Base-by-base conservation (phyloP, 2,888 invertebrate genomes). In the Harpalus rufipes region DNA sequence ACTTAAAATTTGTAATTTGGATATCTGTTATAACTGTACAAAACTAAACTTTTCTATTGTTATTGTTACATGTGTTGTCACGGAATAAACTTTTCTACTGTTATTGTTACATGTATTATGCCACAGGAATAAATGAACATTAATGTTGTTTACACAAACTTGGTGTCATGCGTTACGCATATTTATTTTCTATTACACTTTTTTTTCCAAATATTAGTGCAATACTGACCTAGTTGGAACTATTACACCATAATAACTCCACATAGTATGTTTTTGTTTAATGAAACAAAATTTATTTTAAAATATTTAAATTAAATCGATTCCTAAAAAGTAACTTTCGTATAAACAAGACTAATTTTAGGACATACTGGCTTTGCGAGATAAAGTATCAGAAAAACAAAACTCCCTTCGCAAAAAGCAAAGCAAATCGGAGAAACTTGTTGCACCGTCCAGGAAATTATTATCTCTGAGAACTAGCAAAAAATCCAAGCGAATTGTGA, bases 401-500 rank as follows among this genome's bases (percentile, higher is more conserved):
- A 81, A 44, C 56, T 32, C 59, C 61, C 80, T 41, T 12, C 41
- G 58, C 59, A 84, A 84, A 63, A 84, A 63, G 80, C 61, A 14
- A 21, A 84, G 14, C 41, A 84, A 61, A 63, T 61, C 65, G 65
- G 84, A 78, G 78, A 84, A 84, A 84, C 84, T 84, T 8, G 39
- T 74, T 7, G 58, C 74, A 7, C 74, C 82, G 56, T 59, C 82
- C 32, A 78, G 84, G 78, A 84, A 84, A 78, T 56, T 84, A 78
- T 61, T 84, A 25, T 76, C 83, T 32, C 12, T 83, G 1, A 16
- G 41, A 63, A 18, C 16, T 14, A 61, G n/a, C 80, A 80, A 80
- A 80, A 80, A 80, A 63, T 80, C 63, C 63, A 83, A 83, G 39
- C 83, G 83, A n/a, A 83, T 83, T 65, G 56, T 84, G 21, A 78